Conservation (phyloP, 2,797 vertebrate species). For the Sebastes aleutianus region DNA sequence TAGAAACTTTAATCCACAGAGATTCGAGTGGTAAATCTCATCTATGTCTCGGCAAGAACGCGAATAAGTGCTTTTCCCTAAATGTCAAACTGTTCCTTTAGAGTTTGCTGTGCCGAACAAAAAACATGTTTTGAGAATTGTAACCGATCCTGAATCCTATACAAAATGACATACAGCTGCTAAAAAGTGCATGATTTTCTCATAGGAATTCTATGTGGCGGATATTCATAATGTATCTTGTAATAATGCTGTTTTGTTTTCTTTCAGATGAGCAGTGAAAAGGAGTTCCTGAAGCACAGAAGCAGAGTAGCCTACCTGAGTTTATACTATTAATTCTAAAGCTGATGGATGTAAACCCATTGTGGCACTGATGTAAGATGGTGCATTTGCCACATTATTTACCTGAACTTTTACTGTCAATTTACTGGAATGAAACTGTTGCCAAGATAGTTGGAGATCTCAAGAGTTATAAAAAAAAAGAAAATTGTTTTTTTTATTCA, state of each 20-base stretch:
- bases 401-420: neutral
- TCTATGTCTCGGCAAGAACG: neutral
- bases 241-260: conserved; percentile 2
- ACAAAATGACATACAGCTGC: neutral
- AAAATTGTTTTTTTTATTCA: conserved; percentile 49
- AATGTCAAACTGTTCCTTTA: neutral
- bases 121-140: neutral
- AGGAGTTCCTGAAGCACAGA: conserved; percentile 78
- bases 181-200: neutral
- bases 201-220: neutral
- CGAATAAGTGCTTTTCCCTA: neutral
- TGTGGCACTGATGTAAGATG: neutral
- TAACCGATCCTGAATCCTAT: neutral
- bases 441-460: neutral
- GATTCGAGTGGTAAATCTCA: neutral
- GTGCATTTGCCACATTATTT: neutral
- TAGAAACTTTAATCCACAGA: neutral
- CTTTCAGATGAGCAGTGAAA: conserved; percentile 81
- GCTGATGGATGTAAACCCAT: neutral
- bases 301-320: conserved; percentile 85
- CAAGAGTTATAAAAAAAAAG: conserved; percentile 14
- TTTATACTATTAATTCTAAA: conserved; percentile 52
- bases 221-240: neutral
- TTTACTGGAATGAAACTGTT: neutral
- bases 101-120: neutral